Conservation (phyloP, 2,888 invertebrate species). For the Abrostola triplasia region DNA sequence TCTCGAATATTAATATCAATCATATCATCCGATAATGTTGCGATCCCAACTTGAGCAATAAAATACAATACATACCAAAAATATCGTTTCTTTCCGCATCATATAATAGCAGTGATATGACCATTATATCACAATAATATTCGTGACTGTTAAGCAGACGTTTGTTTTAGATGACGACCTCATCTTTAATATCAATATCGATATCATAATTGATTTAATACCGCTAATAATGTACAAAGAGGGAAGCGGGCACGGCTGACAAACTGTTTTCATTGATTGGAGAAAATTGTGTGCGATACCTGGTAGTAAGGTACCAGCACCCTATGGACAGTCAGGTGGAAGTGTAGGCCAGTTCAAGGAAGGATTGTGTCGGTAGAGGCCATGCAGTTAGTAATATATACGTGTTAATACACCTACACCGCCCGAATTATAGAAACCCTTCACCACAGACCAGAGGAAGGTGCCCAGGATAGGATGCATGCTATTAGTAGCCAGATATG, state of each 20-base stretch:
- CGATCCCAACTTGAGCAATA: constrained; percentile 81
- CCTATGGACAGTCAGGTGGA: constrained; percentile 31
- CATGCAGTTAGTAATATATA: constrained; percentile 72
- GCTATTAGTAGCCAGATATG: constrained; percentile 68
- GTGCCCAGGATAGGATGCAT: constrained; percentile 74
- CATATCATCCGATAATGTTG: constrained; percentile 71
- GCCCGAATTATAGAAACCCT: constrained; percentile 32
- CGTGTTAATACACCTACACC: constrained; percentile 69
- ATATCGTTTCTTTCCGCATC: constrained; percentile 77
- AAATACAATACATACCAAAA: constrained; percentile 82
- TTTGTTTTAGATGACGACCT: constrained; percentile 34
- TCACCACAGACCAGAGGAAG: constrained; percentile 75
- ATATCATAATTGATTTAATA: constrained; percentile 53
- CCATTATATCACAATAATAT: constrained; percentile 77
- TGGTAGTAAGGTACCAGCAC: constrained; percentile 73
- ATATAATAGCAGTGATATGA: constrained; percentile 84
- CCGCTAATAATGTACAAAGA: constrained; percentile 39
- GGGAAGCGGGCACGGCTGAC: constrained; percentile 41
- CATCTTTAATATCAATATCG: constrained; percentile 42
- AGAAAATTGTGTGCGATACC: constrained; percentile 70
- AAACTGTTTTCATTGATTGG: constrained; percentile 17
- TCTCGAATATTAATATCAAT: constrained; percentile 70
- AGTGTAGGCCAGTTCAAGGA: constrained; percentile 62
- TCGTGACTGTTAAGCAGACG: constrained; percentile 58
- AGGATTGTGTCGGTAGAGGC: constrained; percentile 64